Base-by-base conservation (phyloP, 2,113 vertebrate genomes). In the Pedetes capensis region DNA sequence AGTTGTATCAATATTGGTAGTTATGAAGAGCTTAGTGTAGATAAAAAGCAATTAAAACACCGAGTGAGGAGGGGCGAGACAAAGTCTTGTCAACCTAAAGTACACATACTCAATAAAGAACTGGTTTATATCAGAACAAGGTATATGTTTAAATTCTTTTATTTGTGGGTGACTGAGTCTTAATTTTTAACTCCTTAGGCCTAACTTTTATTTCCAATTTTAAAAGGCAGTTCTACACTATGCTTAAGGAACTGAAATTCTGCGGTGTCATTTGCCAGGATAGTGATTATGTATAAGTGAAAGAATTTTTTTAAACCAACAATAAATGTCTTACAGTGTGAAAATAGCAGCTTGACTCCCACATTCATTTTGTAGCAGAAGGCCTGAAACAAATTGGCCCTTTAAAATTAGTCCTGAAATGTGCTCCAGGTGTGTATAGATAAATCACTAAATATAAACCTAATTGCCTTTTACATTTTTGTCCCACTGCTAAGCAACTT, bases 271-370 rank as follows among this genome's bases (percentile, higher is more conserved):
- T 97, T 98, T 98, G 86, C 86, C 76, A 97, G 95, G 96, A 97
- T 83, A 96, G 96, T 96, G 96, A 98, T 97, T 98, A 97, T 95
- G 90, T 10, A 3, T 74, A 98, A 98, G 97, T 95, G 93, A 96
- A 91, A 98, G 96, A 98, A 90, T 80, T 94, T 96, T 96, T 97
- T 71, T 5, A 53, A 89, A 95, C 97, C 97, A 98, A 97, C 95
- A 95, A 97, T 95, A 97, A 98, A 97, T 97, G 96, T 97, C 98
- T 98, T 98, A 93, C 95, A 59, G 96, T 96, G 93, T 98, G 97
- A 98, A 98, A 98, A 97, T 97, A 98, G 97, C 97, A 98, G 97
- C 96, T 97, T 97, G 98, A 98, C 98, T 98, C 98, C 98, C 97
- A 98, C 98, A 96, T 97, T 97, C 97, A 96, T 95, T 96, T 96